Percentiles rank a stretch among this genome's conserved stretches.
Evolutionary conservation across 2,113 vertebrate species (phyloP).

Genomic region (Nothobranchius kuhntae): DNA sequence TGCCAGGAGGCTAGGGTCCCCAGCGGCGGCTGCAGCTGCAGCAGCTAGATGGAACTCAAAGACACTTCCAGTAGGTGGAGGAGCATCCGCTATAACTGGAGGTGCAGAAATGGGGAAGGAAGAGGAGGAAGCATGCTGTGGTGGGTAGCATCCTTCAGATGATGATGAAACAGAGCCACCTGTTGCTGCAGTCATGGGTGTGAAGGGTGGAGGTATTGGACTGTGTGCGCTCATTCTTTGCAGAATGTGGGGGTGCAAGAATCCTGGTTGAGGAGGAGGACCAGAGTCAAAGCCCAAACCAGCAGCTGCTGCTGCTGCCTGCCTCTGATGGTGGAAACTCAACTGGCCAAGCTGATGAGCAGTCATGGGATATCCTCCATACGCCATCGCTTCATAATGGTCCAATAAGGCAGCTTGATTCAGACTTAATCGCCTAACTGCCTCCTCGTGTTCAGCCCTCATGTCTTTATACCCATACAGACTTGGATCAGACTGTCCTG

Average conservation of each 20-base stretch:
- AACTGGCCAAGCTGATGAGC: slow-evolving; percentile 75
- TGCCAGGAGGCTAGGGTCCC: slow-evolving; percentile 79
- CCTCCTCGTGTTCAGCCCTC: slow-evolving; percentile 86
- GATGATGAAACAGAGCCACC: slow-evolving; percentile 36
- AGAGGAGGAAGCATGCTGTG: slow-evolving; percentile 75
- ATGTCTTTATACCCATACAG: slow-evolving; percentile 84
- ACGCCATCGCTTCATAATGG: slow-evolving; percentile 80
- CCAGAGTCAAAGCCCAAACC: slow-evolving; percentile 83
- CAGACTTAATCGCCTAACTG: slow-evolving; percentile 85
- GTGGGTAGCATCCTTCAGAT: slow-evolving; percentile 78
- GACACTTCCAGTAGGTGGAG: slow-evolving; percentile 75
- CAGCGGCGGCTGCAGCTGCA: slow-evolving; percentile 57
- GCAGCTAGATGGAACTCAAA: slow-evolving; percentile 91
- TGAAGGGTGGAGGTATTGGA: slow-evolving; percentile 51
- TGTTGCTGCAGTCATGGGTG: slow-evolving; percentile 44
- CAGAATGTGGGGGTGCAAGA: slow-evolving; percentile 79
- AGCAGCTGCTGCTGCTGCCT: slow-evolving; percentile 67
- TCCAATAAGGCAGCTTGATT: slow-evolving; percentile 86
- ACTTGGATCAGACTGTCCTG: slow-evolving; percentile 77
- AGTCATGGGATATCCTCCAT: slow-evolving; percentile 74
- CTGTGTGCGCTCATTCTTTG: slow-evolving; percentile 68
- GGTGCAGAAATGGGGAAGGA: slow-evolving; percentile 90
- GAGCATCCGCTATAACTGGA: slow-evolving; percentile 82
- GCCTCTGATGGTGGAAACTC: slow-evolving; percentile 79
- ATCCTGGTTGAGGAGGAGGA: slow-evolving; percentile 80